phyloP scores from a whole-genome alignment of 2,888 invertebrate species.

The Drosophila cognata region DNA sequence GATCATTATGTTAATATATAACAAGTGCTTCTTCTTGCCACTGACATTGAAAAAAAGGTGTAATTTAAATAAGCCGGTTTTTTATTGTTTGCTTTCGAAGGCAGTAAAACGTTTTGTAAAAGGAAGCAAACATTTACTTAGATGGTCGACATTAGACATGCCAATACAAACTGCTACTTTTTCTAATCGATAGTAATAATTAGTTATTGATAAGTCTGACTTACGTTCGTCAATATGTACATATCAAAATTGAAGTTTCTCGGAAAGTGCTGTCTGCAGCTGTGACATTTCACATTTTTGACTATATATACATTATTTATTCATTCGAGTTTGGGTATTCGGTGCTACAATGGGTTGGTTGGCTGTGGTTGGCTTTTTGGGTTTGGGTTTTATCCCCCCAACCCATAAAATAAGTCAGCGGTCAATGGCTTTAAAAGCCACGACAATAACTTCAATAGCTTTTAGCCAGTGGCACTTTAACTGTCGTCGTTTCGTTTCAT shows the following conservation, averaged over 20 bases:
- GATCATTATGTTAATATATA: background rate
- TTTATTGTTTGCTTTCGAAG: background rate
- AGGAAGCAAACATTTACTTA: slow-evolving; percentile 7
- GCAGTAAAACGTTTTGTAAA: background rate
- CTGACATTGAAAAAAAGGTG: slow-evolving; percentile 5
- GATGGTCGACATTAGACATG: background rate
- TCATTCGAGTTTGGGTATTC: background rate
- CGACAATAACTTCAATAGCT: slow-evolving; percentile 16
- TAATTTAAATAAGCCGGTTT: background rate
- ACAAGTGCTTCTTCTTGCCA: background rate
- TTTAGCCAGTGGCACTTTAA: slow-evolving; percentile 37
- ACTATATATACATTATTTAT: background rate
- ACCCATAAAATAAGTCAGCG: slow-evolving; percentile 20
- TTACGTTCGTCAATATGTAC: too few species aligned
- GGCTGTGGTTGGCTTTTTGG: background rate
- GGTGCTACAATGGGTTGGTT: slow-evolving; percentile 19
- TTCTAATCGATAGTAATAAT: slow-evolving; percentile 37
- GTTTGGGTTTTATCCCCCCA: background rate
- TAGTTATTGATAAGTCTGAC: slow-evolving; percentile 24
- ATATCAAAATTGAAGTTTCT: background rate
- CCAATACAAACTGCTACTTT: background rate
- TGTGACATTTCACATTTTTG: slow-evolving; percentile 25
- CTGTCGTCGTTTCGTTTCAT: slow-evolving; percentile 23
- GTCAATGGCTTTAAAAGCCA: slow-evolving; percentile 46
- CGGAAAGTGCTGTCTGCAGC: slow-evolving; percentile 24